Evolutionary conservation across 2,113 vertebrate genomes (phyloP).

Genomic region (Brevimyrus niger): DNA sequence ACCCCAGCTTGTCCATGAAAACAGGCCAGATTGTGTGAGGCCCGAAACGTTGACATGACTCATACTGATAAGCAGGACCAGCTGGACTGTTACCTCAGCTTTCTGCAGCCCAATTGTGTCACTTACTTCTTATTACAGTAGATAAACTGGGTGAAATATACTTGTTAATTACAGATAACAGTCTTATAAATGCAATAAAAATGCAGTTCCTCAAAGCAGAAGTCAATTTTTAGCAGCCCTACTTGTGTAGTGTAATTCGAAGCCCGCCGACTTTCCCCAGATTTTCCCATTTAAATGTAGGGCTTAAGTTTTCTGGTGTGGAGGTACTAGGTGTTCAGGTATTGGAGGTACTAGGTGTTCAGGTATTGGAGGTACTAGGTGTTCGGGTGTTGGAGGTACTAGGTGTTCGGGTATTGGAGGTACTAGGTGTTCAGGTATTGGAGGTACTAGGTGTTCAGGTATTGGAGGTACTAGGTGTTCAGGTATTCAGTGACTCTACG

Average conservation of each 20-base stretch:
- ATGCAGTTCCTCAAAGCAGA: background rate
- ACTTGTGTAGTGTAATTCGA: background rate
- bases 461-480: conserved; percentile 20
- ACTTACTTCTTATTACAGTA: background rate
- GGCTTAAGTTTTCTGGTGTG: background rate
- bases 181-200: background rate
- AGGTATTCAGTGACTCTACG: conserved; percentile 30
- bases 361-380: no score
- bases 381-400: conserved; percentile 22
- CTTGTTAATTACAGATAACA: background rate
- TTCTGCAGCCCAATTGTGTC: background rate
- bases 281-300: background rate
- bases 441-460: conserved; percentile 30
- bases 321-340: conserved; percentile 30
- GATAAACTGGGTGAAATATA: background rate
- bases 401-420: conserved; percentile 23
- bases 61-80: conserved; percentile 14
- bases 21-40: conserved; percentile 59
- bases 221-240: background rate
- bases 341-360: conserved; percentile 32
- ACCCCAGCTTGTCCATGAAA: conserved; percentile 52
- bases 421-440: conserved; percentile 20
- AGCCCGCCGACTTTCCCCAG: background rate
- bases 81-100: conserved; percentile 17
- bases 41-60: conserved; percentile 31